Evolutionary conservation across 1,140 invertebrate genomes (phyloP).

Genomic region (Cherax destructor): DNA sequence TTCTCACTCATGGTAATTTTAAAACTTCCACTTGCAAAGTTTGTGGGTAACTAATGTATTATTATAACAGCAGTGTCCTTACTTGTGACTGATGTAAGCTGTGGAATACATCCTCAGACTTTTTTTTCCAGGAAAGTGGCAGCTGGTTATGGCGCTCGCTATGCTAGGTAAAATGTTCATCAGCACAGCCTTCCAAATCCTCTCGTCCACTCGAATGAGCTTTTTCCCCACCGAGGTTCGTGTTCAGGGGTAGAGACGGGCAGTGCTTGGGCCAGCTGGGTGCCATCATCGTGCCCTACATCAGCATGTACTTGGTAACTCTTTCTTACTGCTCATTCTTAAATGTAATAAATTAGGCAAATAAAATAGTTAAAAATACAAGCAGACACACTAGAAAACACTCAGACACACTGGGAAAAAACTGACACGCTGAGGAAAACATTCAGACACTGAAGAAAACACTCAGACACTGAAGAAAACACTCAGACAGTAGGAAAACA

Average conservation of each 20-base stretch:
- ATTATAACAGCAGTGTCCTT: too few species aligned
- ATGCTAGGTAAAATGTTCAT: slow-evolving; percentile 90
- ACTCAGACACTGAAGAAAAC: too few species aligned
- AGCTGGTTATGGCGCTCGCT: slow-evolving; percentile 76
- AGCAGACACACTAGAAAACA: too few species aligned
- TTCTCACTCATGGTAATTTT: too few species aligned
- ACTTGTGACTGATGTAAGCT: too few species aligned
- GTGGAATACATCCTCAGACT: not conserved
- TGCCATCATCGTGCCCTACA: not conserved
- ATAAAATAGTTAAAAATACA: not conserved
- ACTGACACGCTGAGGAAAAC: too few species aligned
- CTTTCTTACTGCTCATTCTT: not conserved
- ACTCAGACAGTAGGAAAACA: too few species aligned
- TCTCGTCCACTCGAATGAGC: slow-evolving; percentile 88
- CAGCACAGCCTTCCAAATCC: slow-evolving; percentile 86
- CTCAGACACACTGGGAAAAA: too few species aligned
- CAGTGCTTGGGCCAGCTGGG: not conserved
- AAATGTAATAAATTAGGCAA: not conserved
- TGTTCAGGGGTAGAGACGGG: slow-evolving; percentile 87
- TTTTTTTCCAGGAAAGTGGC: slow-evolving; percentile 20
- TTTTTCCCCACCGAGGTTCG: slow-evolving; percentile 89
- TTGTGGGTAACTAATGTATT: too few species aligned
- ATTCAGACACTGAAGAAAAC: too few species aligned
- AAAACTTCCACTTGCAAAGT: too few species aligned
- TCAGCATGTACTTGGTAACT: slow-evolving; percentile 19